Conservation (phyloP, 2,888 invertebrate species). For the Lycaena phlaeas region DNA sequence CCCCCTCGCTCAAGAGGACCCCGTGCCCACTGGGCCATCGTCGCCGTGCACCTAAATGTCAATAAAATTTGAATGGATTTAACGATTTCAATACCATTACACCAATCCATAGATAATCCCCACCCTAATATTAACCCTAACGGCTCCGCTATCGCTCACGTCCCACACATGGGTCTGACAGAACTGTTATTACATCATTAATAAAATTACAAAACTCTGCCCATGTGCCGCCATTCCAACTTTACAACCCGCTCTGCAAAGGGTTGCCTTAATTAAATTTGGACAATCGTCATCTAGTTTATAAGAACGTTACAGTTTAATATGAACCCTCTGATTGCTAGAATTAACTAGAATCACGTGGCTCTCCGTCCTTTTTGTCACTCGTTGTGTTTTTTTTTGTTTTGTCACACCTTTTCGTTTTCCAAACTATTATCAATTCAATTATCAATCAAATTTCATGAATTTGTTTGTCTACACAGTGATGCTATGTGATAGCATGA, state of each 20-base stretch:
- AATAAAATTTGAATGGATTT: conserved; percentile 10
- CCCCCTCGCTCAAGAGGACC: too few relatives aligned
- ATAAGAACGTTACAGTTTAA: conserved; percentile 48
- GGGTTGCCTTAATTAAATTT: conserved; percentile 67
- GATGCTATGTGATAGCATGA: too few relatives aligned
- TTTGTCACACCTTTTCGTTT: too few relatives aligned
- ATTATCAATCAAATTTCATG: not conserved
- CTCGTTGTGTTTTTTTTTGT: too few relatives aligned
- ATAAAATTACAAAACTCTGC: conserved; percentile 71
- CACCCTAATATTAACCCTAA: conserved; percentile 67
- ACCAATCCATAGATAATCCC: conserved; percentile 50
- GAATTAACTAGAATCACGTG: conserved; percentile 62
- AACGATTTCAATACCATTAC: conserved; percentile 17
- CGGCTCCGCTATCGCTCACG: conserved; percentile 69
- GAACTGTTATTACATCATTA: conserved; percentile 72
- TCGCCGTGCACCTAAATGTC: not conserved
- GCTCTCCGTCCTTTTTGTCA: too few relatives aligned
- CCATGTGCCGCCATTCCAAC: conserved; percentile 53
- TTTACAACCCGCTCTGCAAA: conserved; percentile 51
- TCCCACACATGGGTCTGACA: conserved; percentile 69
- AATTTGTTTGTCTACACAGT: too few relatives aligned
- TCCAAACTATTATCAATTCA: too few relatives aligned
- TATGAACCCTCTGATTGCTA: conserved; percentile 57
- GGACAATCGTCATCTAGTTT: conserved; percentile 56
- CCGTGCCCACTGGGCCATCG: too few relatives aligned